phyloP scores from a whole-genome alignment of 2,888 invertebrate species.

The Disparrhopalites patrizii region DNA sequence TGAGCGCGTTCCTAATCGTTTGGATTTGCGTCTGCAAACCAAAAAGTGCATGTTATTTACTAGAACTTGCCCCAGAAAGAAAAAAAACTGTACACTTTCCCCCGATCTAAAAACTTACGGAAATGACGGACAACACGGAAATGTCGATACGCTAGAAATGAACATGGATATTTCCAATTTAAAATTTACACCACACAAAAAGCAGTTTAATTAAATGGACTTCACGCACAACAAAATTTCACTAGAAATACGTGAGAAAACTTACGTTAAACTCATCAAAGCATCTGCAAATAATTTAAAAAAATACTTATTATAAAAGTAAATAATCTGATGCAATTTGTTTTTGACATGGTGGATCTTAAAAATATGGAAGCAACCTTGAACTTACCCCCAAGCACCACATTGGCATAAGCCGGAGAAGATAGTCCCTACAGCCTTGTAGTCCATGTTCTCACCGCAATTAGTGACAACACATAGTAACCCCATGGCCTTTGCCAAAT shows the following conservation, averaged over 20 bases:
- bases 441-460: constrained; percentile 84
- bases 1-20: constrained; percentile 77
- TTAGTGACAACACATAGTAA: constrained; percentile 76
- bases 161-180: background rate
- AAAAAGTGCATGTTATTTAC: too few relatives aligned
- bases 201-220: background rate
- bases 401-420: constrained; percentile 75
- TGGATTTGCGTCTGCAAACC: constrained; percentile 68
- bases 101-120: constrained; percentile 51
- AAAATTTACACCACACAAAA: background rate
- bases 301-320: background rate
- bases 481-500: constrained; percentile 84
- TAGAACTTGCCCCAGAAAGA: too few relatives aligned
- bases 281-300: constrained; percentile 59
- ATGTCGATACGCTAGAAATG: constrained; percentile 68
- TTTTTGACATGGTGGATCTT: too few relatives aligned
- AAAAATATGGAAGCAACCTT: background rate
- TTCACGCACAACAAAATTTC: background rate
- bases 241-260: too few relatives aligned
- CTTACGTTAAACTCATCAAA: constrained; percentile 82
- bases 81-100: too few relatives aligned
- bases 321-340: background rate
- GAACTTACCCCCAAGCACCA: constrained; percentile 76
- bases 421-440: constrained; percentile 72
- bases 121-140: constrained; percentile 87